Percentiles rank a stretch among this genome's conserved stretches.
phyloP scores from a whole-genome alignment of 2,113 vertebrate genomes.

The Datnioides undecimradiatus region DNA sequence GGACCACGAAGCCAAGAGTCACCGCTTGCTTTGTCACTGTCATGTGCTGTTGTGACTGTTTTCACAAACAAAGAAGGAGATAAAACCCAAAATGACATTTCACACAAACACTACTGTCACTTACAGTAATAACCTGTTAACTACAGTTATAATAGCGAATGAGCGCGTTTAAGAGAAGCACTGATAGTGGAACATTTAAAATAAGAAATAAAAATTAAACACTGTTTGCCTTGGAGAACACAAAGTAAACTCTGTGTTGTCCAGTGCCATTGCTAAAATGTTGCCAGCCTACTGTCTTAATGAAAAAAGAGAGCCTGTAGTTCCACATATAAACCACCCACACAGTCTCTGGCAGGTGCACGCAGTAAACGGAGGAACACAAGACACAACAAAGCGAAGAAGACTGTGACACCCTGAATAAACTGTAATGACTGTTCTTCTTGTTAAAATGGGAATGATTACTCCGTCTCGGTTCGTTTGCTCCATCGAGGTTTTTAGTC shows the following conservation, averaged over 20 bases:
- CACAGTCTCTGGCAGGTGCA: conserved; percentile 53
- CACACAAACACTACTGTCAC: background rate
- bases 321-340: conserved; percentile 24
- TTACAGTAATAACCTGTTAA: no score
- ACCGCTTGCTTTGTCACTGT: conserved; percentile 43
- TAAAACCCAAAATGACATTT: background rate
- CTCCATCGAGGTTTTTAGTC: background rate
- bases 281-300: background rate
- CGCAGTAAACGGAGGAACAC: conserved; percentile 10
- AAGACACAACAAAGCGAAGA: conserved; percentile 5
- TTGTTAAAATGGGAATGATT: background rate
- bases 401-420: background rate
- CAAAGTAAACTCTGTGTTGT: background rate
- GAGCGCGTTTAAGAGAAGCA: background rate
- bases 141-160: background rate
- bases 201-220: background rate
- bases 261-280: background rate
- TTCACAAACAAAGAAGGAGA: background rate
- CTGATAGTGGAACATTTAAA: background rate
- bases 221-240: background rate
- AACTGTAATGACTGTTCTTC: background rate
- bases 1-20: conserved; percentile 43
- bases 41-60: conserved; percentile 22
- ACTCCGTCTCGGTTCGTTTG: background rate
- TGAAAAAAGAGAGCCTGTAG: background rate